Conservation (phyloP, 2,888 invertebrate species). For the Pachycephus smyrnensis region DNA sequence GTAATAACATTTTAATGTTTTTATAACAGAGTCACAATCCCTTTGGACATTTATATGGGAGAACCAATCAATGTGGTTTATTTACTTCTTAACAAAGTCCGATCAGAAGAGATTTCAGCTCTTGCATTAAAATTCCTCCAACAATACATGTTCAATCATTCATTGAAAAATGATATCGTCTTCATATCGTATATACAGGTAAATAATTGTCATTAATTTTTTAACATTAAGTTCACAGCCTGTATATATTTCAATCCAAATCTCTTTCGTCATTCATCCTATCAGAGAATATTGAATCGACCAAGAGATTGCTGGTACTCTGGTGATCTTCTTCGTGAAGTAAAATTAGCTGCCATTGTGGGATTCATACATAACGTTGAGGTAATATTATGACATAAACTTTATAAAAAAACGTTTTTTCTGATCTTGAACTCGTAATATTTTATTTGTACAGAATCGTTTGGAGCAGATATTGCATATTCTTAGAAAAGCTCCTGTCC, state of each 20-base stretch:
- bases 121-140: slow-evolving; percentile 63
- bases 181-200: slow-evolving; percentile 66
- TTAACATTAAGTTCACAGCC: neutral
- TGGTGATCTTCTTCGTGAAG: slow-evolving; percentile 63
- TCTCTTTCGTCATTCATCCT: neutral
- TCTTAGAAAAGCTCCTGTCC: slow-evolving; percentile 61
- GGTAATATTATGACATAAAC: slow-evolving; percentile 32
- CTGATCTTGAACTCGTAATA: neutral
- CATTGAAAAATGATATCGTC: slow-evolving; percentile 65
- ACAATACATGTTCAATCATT: slow-evolving; percentile 64
- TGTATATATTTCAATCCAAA: neutral
- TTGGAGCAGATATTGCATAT: slow-evolving; percentile 55
- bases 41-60: slow-evolving; percentile 45
- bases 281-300: slow-evolving; percentile 47
- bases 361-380: slow-evolving; percentile 53
- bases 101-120: slow-evolving; percentile 51
- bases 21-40: slow-evolving; percentile 40
- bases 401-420: neutral
- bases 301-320: slow-evolving; percentile 58
- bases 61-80: slow-evolving; percentile 49
- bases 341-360: slow-evolving; percentile 49
- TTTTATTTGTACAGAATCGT: slow-evolving; percentile 46
- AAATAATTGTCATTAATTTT: slow-evolving; percentile 22
- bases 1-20: slow-evolving; percentile 9
- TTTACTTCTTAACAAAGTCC: slow-evolving; percentile 46